These are phyloP conservation scores for Hydraecia micacea DNA, from an alignment of 2,888 invertebrate genomes.

Conservation along the genomic window DNA sequence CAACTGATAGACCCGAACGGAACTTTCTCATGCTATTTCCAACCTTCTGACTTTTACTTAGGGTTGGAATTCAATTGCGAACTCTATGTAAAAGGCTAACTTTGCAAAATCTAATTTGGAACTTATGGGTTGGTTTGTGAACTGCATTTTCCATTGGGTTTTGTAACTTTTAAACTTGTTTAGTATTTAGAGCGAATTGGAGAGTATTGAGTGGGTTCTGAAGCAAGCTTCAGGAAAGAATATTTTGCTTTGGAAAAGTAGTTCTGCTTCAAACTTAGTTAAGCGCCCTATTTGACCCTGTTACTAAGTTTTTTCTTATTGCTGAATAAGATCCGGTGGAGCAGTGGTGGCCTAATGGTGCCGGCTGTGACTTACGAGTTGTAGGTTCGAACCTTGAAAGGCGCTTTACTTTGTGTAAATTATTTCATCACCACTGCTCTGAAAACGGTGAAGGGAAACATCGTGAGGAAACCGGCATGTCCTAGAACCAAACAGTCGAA, in stretches of 20 bases:
- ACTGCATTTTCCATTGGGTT: slow-evolving; percentile 62
- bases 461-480: background rate
- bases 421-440: background rate
- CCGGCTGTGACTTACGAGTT: background rate
- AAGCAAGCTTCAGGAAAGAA: slow-evolving; percentile 26
- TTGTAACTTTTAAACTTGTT: slow-evolving; percentile 59
- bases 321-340: background rate
- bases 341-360: background rate
- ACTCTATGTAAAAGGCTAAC: slow-evolving; percentile 50
- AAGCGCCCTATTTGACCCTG: background rate
- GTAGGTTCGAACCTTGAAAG: background rate
- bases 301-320: slow-evolving; percentile 23
- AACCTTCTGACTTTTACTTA: slow-evolving; percentile 48
- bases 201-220: slow-evolving; percentile 41
- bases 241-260: slow-evolving; percentile 30
- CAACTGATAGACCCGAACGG: slow-evolving; percentile 60
- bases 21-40: slow-evolving; percentile 43
- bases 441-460: background rate
- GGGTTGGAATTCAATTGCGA: slow-evolving; percentile 56
- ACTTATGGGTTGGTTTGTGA: slow-evolving; percentile 62
- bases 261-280: slow-evolving; percentile 32
- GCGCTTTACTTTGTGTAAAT: background rate
- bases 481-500: background rate
- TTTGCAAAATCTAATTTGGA: slow-evolving; percentile 63
- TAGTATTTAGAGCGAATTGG: slow-evolving; percentile 45